Base-by-base conservation (phyloP, 2,113 vertebrate species). In the Notothenia rossii region DNA sequence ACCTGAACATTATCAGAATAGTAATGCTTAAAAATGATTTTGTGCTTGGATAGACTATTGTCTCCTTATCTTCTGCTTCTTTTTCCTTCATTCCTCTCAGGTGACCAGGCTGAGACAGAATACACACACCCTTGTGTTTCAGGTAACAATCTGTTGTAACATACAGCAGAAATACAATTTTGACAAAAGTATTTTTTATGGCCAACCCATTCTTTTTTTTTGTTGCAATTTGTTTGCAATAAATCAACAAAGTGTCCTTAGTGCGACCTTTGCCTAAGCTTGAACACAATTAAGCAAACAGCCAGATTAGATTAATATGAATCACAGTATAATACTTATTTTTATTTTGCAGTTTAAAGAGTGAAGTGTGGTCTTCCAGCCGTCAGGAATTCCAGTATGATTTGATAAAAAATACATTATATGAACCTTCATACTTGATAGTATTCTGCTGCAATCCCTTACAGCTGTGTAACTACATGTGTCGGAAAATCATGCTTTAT, bases 71-170 rank as follows among this genome's bases (percentile, higher is more conserved):
- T 40, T 29, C 48, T 2, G 5, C 53, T 4, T 40, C 4, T 20
- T 81, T 5, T 72, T 43, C 7, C 25, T n/a, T 65, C 7, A 58
- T 61, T 20, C 3, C 46, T 59, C 40, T 62, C 75, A 95, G 94
- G 76, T 91, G 93, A 94, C 66, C 74, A 90, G 51, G 86, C 79
- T 43, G 89, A 94, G 72, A 82, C 60, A 0, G 88, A 92, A 48
- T 95, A 94, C 73, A 85, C 6, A 13, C 86, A 51, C 54, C 29
- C 68, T 2, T 93, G 90, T 88, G 33, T 20, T 55, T 2, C 64
- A 90, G 72, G 90, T 86, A 73, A 80, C 3, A 17, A 2, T 43
- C 17, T 29, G 0, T 3, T 43, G 9, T 43, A 10, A 74, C 4
- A 48, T 3, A 46, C 2, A 69, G 14, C 5, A 50, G 7, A 20